A percentile compares a stretch with the other conserved stretches of the same genome.
Evolutionary conservation across 2,797 vertebrate species (phyloP).

Genomic region (Syngnathus acus): DNA sequence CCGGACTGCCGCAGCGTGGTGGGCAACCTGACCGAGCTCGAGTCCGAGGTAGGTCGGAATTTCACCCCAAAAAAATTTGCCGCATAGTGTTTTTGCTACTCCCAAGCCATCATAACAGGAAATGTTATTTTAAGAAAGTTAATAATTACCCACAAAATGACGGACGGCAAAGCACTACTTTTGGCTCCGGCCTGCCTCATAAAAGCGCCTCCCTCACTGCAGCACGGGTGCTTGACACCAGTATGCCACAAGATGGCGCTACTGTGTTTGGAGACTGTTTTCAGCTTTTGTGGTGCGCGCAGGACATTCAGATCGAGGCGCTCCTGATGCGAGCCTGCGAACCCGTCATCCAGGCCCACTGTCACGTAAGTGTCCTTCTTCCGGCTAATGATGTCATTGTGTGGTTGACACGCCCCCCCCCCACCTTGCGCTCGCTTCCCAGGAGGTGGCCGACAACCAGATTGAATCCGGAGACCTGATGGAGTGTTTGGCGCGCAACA

Average conservation of each 20-base stretch:
- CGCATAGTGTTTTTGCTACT: too few relatives aligned
- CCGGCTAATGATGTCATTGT: too few relatives aligned
- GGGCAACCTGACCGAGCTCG: conserved; percentile 89
- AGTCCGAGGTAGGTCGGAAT: conserved; percentile 78
- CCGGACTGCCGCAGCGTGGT: conserved; percentile 84
- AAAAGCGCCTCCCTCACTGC: too few relatives aligned
- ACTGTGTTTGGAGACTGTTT: too few relatives aligned
- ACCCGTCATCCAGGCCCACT: conserved; percentile 88
- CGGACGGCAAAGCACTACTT: too few relatives aligned
- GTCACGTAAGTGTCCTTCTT: conserved; percentile 77
- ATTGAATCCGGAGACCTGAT: conserved; percentile 93
- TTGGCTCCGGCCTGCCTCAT: too few relatives aligned
- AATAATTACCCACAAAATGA: too few relatives aligned
- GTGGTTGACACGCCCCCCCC: not conserved
- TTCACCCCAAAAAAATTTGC: too few relatives aligned
- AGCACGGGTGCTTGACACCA: too few relatives aligned
- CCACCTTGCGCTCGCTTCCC: not conserved
- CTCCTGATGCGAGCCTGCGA: conserved; percentile 94
- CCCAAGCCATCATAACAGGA: too few relatives aligned
- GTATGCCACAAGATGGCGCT: too few relatives aligned
- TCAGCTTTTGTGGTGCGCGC: conserved; percentile 6
- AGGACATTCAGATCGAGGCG: conserved; percentile 98
- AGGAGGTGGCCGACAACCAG: conserved; percentile 95
- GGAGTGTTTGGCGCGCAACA: conserved; percentile 94
- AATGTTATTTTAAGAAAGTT: too few relatives aligned